Evolutionary conservation across 2,888 invertebrate species (phyloP).

Genomic region (Epinotia demarniana): DNA sequence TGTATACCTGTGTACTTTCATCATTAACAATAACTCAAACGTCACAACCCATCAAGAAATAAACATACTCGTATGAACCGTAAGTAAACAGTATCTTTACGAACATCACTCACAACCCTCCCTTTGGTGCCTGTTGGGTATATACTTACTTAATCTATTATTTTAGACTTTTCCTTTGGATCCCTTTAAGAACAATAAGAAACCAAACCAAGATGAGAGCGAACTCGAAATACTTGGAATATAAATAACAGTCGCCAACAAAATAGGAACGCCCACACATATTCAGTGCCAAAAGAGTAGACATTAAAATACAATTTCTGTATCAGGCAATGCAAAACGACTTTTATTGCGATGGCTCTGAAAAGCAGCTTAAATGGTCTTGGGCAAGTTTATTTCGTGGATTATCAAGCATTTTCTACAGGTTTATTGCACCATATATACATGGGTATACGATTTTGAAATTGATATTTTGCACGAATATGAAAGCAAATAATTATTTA

Average conservation of each 20-base stretch:
- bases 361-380: conserved; percentile 20
- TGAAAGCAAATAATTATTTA: too few relatives aligned
- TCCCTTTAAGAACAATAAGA: neutral
- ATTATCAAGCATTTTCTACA: conserved; percentile 4
- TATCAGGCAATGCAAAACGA: conserved; percentile 31
- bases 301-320: conserved; percentile 40
- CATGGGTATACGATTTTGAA: neutral
- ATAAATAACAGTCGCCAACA: conserved; percentile 7
- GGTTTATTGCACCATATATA: neutral
- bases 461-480: too few relatives aligned
- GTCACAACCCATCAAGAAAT: too few relatives aligned
- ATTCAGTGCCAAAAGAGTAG: conserved; percentile 20
- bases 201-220: neutral
- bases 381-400: conserved; percentile 3
- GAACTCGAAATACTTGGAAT: neutral
- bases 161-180: too few relatives aligned
- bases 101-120: too few relatives aligned
- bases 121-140: too few relatives aligned
- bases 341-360: conserved; percentile 31
- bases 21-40: too few relatives aligned
- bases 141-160: too few relatives aligned
- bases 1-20: too few relatives aligned
- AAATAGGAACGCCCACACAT: conserved; percentile 10
- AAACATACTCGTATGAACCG: too few relatives aligned
- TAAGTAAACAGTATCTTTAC: too few relatives aligned